A percentile compares a stretch with the other conserved stretches of the same genome.
Conservation (phyloP, 1,140 invertebrate species). For the Cephus cinctus region DNA sequence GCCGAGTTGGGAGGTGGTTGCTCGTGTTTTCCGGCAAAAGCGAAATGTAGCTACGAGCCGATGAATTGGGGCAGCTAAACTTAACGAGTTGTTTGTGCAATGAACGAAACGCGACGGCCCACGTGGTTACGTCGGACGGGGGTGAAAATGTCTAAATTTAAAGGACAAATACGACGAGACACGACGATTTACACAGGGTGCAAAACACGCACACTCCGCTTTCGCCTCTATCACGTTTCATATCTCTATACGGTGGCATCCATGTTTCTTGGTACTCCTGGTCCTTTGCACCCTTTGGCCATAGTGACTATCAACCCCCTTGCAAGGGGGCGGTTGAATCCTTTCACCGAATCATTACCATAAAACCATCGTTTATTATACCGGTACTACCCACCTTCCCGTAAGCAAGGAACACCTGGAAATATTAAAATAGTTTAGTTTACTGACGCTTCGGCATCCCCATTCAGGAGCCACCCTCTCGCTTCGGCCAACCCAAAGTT, state of each 20-base stretch:
- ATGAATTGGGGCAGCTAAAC: constrained; percentile 26
- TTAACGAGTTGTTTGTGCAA: constrained; percentile 39
- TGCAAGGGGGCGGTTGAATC: too few species aligned
- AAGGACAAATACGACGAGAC: constrained; percentile 52
- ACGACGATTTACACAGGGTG: constrained; percentile 46
- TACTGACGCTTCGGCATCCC: background rate
- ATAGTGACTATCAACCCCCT: too few species aligned
- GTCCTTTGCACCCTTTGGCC: too few species aligned
- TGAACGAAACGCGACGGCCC: constrained; percentile 33
- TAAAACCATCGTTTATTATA: constrained; percentile 47
- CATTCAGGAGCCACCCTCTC: background rate
- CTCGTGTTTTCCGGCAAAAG: background rate
- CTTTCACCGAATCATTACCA: constrained; percentile 47
- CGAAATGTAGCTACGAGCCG: too few species aligned
- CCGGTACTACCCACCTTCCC: constrained; percentile 17
- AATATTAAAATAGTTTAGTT: constrained; percentile 36
- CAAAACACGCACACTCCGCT: constrained; percentile 51
- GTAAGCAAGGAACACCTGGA: constrained; percentile 19
- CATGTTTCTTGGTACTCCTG: too few species aligned
- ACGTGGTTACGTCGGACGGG: constrained; percentile 26
- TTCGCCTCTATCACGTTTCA: too few species aligned
- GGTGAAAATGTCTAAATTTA: constrained; percentile 51
- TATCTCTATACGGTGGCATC: too few species aligned
- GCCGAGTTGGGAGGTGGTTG: too few species aligned
- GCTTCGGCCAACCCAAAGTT: constrained; percentile 27